Base-by-base conservation (phyloP, 1,140 invertebrate genomes). In the Holcopasites calliopsidis region DNA sequence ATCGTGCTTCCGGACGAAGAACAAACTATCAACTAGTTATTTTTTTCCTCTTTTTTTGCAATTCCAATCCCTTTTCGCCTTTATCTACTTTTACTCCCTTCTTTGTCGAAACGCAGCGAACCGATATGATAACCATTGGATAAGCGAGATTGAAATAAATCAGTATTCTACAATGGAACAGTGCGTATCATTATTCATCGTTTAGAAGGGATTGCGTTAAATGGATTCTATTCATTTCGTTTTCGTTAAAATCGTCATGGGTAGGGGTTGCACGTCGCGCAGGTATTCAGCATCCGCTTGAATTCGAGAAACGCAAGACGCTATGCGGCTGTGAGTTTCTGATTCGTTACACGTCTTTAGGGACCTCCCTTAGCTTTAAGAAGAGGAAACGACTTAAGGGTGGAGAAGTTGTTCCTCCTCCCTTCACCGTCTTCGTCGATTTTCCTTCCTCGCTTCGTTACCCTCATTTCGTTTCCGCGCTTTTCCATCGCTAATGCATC, bases 401-500 rank as follows among this genome's bases (percentile, higher is more conserved):
- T 31, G 61, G 55, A 54, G 44, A 52, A 33, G 60, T 72, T 72
- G 74, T 8, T n/a, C 47, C 52, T 66, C 18, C 28, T 60, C 64
- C 2, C 40, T 31, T 61, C 60, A 44, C 49, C 75, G 71, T 44
- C 69, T 61, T 81, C 77, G 76, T 84, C 78, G 72, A 83, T 85
- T 85, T 87, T 79, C 72, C 68, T 68, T 55, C 54, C 66, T 82
- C 83, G 79, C 85, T 88, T 87, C 81, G 83, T 88, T 85, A 84
- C 75, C 76, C 47, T 84, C 82, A 68, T 85, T 78, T 85, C 84
- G 70, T 83, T 86, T 79, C 76, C 79, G 71, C 52, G 62, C 83
- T 85, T 84, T 85, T 82, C 84, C 80, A 85, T 85, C 80, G 81
- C 79, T 88, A 89, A 90, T 89, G 84, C 87, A 87, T 88, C 77